Conservation (phyloP, 2,888 invertebrate species). For the Drosophila sordidula region DNA sequence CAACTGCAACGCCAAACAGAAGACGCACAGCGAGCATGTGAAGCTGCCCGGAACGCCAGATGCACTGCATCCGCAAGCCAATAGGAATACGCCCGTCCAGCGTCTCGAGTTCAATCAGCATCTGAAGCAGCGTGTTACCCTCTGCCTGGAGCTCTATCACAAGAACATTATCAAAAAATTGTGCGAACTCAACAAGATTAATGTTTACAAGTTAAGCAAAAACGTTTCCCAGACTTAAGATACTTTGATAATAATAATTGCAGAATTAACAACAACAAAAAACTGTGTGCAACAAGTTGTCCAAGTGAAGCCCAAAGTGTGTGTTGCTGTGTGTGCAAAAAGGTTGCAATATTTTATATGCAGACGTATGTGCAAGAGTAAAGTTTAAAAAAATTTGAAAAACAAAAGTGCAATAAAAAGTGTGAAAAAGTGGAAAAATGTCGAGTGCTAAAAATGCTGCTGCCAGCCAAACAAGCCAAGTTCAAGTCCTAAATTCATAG, state of each 20-base stretch:
- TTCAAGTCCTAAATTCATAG: slow-evolving; percentile 45
- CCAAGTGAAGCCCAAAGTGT: slow-evolving; percentile 2
- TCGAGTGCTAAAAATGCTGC: slow-evolving; percentile 48
- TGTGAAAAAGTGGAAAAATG: slow-evolving; percentile 36
- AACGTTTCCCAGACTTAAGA: slow-evolving; percentile 66
- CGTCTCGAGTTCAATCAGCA: slow-evolving; percentile 65
- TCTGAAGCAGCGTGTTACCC: slow-evolving; percentile 67
- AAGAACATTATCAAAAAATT: slow-evolving; percentile 77
- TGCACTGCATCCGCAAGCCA: slow-evolving; percentile 46
- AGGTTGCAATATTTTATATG: neutral
- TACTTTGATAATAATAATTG: slow-evolving; percentile 1
- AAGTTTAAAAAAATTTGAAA: slow-evolving; percentile 17
- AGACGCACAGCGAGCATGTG: slow-evolving; percentile 71
- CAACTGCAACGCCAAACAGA: slow-evolving; percentile 43
- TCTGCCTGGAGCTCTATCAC: slow-evolving; percentile 75
- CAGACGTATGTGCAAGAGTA: slow-evolving; percentile 15
- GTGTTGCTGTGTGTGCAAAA: slow-evolving; percentile 3
- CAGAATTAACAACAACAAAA: slow-evolving; percentile 1
- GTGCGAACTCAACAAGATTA: slow-evolving; percentile 49
- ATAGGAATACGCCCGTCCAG: slow-evolving; percentile 20
- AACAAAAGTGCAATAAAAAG: slow-evolving; percentile 40
- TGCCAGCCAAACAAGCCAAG: slow-evolving; percentile 36
- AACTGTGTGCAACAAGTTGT: slow-evolving; percentile 49
- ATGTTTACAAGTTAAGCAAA: slow-evolving; percentile 64
- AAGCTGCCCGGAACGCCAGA: slow-evolving; percentile 46